Percentiles rank a stretch among this genome's conserved stretches.
These are phyloP conservation scores for Tetramorium simillimum DNA, from an alignment of 1,140 invertebrate genomes.

Conservation along the genomic window DNA sequence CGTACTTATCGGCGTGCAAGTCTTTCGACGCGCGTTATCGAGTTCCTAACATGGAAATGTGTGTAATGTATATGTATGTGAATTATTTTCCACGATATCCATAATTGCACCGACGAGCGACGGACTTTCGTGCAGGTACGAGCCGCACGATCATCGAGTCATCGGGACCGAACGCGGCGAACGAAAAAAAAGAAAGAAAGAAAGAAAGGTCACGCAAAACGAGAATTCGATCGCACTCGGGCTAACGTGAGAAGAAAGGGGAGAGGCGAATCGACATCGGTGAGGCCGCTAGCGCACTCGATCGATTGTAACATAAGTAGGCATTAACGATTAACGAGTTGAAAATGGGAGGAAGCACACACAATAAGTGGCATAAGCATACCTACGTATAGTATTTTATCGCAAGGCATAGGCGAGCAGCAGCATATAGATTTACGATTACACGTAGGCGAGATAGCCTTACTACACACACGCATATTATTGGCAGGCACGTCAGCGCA, in stretches of 20 bases:
- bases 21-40: constrained; percentile 16
- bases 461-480: constrained; percentile 55
- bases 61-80: background rate
- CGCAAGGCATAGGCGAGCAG: constrained; percentile 65
- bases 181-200: background rate
- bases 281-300: constrained; percentile 76
- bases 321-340: constrained; percentile 69
- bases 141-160: background rate
- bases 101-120: constrained; percentile 1
- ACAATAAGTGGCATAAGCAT: constrained; percentile 69
- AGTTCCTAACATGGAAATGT: constrained; percentile 8
- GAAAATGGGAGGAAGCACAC: constrained; percentile 56
- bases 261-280: constrained; percentile 39
- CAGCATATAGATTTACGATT: constrained; percentile 67
- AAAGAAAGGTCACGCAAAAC: background rate
- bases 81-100: background rate
- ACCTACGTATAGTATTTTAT: constrained; percentile 76
- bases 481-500: constrained; percentile 42
- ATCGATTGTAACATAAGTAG: constrained; percentile 76
- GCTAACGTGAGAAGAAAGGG: background rate
- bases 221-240: constrained; percentile 9
- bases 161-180: background rate
- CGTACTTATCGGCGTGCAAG: background rate
- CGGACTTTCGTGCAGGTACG: background rate
- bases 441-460: constrained; percentile 62